Conservation (phyloP, 2,113 vertebrate species). For the Notothenia rossii region DNA sequence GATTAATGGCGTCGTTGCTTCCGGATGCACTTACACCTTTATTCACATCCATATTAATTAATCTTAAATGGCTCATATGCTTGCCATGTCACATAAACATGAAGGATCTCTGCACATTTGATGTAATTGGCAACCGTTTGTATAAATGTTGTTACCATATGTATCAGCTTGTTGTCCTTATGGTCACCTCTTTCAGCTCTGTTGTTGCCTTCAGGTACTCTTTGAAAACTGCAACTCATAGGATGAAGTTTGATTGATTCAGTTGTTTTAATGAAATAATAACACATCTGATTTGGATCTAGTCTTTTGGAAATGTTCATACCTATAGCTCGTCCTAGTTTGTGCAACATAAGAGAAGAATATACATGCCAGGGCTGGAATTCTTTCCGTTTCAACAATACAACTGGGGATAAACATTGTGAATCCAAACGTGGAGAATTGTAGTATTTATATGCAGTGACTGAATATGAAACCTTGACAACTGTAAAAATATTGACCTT, state of each 20-base stretch:
- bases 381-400: neutral
- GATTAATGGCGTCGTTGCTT: conserved; percentile 74
- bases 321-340: neutral
- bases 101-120: neutral
- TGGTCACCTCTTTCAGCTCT: conserved; percentile 18
- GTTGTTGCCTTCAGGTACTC: conserved; percentile 47
- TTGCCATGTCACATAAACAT: neutral
- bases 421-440: neutral
- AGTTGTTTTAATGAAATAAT: neutral
- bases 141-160: neutral
- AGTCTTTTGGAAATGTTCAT: neutral
- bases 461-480: neutral
- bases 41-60: neutral
- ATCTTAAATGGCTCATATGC: neutral
- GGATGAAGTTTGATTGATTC: neutral
- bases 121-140: conserved; percentile 2
- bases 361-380: neutral
- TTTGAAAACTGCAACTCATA: conserved; percentile 7
- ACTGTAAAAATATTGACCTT: neutral
- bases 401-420: neutral
- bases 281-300: neutral
- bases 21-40: conserved; percentile 34
- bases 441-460: neutral
- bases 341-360: neutral
- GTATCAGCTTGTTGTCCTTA: conserved; percentile 40